These are phyloP conservation scores for Theropithecus gelada DNA, from an alignment of 2,113 vertebrate species.

Conservation along the genomic window DNA sequence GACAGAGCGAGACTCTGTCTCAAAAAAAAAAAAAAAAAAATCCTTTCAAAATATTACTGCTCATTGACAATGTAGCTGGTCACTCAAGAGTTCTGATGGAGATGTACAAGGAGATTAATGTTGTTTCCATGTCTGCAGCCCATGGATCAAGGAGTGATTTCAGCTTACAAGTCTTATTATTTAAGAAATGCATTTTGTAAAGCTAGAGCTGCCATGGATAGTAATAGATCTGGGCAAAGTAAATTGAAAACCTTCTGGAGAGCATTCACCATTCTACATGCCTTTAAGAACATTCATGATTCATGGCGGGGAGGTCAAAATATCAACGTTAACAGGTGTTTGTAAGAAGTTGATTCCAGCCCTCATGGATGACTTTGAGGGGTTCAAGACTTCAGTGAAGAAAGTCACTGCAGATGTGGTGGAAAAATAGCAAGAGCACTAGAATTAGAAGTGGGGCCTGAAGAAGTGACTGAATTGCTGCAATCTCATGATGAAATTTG, in stretches of 20 bases:
- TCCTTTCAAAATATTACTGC: neutral
- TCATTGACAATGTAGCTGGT: neutral
- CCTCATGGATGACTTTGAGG: neutral
- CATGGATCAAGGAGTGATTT: neutral
- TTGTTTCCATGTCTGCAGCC: neutral
- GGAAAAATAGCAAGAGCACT: neutral
- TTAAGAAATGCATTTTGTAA: neutral
- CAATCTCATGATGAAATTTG: neutral
- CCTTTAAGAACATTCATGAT: neutral
- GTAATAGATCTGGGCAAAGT: neutral
- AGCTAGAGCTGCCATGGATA: neutral
- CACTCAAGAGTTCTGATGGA: neutral
- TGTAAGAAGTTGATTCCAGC: neutral
- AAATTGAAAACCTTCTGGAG: neutral
- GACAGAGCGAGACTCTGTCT: too few species aligned
- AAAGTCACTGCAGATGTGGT: neutral
- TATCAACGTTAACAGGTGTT: neutral
- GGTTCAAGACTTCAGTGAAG: neutral
- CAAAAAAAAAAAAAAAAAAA: neutral
- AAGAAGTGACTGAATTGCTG: neutral
- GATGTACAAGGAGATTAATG: neutral
- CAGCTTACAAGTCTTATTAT: neutral
- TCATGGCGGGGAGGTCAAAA: neutral
- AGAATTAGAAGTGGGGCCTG: neutral
- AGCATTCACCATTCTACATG: neutral